Conservation (phyloP, 2,888 invertebrate species). For the Orthosia cruda region DNA sequence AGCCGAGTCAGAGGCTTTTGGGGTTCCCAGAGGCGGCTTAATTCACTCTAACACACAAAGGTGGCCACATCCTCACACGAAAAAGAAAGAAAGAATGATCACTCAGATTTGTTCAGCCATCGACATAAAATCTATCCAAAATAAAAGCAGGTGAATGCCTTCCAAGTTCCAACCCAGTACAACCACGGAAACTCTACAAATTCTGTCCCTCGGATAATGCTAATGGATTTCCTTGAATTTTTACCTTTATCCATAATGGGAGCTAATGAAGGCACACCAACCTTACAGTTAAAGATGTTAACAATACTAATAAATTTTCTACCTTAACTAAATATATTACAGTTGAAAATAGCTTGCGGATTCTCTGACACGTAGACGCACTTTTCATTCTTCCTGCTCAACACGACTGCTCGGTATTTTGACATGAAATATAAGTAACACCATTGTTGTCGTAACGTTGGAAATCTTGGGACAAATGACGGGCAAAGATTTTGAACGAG, state of each 20-base stretch:
- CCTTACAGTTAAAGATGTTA: constrained; percentile 25
- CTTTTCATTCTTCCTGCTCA: constrained; percentile 48
- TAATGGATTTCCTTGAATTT: constrained; percentile 64
- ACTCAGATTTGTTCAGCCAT: too few relatives aligned
- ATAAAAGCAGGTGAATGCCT: constrained; percentile 12
- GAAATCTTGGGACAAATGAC: constrained; percentile 33
- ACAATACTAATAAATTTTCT: constrained; percentile 4
- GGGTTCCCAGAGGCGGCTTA: too few relatives aligned
- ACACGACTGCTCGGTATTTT: constrained; percentile 37
- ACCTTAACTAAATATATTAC: neutral
- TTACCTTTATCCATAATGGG: constrained; percentile 53
- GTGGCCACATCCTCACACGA: too few relatives aligned
- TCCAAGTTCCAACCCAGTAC: neutral
- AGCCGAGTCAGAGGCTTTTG: too few relatives aligned
- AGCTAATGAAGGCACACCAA: constrained; percentile 59
- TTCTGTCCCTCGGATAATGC: constrained; percentile 34
- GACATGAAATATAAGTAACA: constrained; percentile 50
- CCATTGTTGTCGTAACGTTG: constrained; percentile 27
- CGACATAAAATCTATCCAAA: neutral
- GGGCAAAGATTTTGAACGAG: constrained; percentile 17
- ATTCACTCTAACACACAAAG: too few relatives aligned
- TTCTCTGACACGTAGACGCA: constrained; percentile 15
- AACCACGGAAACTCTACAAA: constrained; percentile 13
- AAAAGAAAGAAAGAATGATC: too few relatives aligned
- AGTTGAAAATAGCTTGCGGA: neutral